phyloP scores from a whole-genome alignment of 1,140 invertebrate species.

The Teleopsis dalmanni region DNA sequence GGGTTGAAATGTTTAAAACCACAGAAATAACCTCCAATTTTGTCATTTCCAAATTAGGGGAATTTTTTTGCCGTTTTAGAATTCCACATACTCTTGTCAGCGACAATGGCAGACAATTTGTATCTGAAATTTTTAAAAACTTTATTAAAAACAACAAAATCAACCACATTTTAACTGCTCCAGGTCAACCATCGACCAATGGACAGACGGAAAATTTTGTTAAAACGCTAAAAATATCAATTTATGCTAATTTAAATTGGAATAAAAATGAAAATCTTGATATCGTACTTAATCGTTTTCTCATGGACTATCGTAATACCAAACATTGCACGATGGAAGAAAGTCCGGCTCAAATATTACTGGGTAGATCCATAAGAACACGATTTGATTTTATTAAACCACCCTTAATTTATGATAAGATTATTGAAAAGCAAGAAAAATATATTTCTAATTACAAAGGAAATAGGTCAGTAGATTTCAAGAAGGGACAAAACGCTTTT shows the following conservation, averaged over 20 bases:
- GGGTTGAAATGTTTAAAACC: no score
- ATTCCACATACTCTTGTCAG: constrained; percentile 3
- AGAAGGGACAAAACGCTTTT: constrained; percentile 9
- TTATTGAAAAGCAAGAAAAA: constrained; percentile 2
- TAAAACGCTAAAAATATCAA: constrained; percentile 1
- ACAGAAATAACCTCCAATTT: constrained; percentile 3
- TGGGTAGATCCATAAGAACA: constrained; percentile 16
- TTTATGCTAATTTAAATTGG: constrained; percentile 3
- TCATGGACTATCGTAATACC: constrained; percentile 8
- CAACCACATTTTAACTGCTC: background rate
- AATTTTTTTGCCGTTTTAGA: constrained; percentile 3
- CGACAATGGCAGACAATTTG: constrained; percentile 6
- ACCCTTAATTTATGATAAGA: constrained; percentile 1
- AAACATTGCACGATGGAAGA: constrained; percentile 7
- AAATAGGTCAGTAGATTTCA: constrained; percentile 1
- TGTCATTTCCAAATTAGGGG: constrained; percentile 1
- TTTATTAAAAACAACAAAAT: constrained; percentile 5
- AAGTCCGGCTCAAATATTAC: constrained; percentile 3
- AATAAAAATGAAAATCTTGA: constrained; percentile 5
- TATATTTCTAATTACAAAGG: constrained; percentile 7
- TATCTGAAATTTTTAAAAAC: constrained; percentile 6
- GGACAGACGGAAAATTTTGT: constrained; percentile 6
- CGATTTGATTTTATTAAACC: constrained; percentile 7
- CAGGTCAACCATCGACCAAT: background rate
- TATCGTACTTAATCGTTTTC: constrained; percentile 4